phyloP scores from a whole-genome alignment of 1,140 invertebrate genomes.

The Lepidotrigona ventralis region DNA sequence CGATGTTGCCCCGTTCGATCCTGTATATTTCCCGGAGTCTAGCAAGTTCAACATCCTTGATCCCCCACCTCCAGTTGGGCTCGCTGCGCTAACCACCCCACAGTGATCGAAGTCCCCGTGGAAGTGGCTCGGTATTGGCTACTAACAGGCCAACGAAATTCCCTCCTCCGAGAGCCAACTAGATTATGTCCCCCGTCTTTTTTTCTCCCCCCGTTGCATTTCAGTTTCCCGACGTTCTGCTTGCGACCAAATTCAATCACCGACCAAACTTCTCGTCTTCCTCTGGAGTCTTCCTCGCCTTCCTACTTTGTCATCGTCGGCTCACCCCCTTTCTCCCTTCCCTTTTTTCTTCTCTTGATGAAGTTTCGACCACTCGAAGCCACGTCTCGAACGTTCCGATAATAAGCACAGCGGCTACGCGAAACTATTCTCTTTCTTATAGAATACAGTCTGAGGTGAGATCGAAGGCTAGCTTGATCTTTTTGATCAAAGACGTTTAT shows the following conservation, averaged over 20 bases:
- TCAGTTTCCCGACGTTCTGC: constrained; percentile 6
- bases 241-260: constrained; percentile 22
- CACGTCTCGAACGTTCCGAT: neutral
- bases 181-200: constrained; percentile 1
- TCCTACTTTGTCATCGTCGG: neutral
- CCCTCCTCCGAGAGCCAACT: neutral
- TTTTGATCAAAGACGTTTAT: too few relatives aligned
- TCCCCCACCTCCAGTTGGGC: too few relatives aligned
- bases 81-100: neutral
- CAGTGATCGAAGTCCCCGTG: neutral
- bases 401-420: neutral
- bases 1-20: neutral
- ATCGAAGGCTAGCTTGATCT: too few relatives aligned
- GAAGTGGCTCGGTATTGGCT: constrained; percentile 17
- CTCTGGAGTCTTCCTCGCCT: neutral
- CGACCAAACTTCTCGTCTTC: constrained; percentile 22
- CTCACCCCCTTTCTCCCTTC: neutral
- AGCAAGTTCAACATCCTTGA: constrained; percentile 25
- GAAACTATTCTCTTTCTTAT: neutral
- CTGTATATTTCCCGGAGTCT: neutral
- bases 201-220: neutral
- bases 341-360: neutral
- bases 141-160: constrained; percentile 38
- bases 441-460: neutral
- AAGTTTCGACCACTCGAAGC: neutral